These are phyloP conservation scores for Hyperoplus lanceolatus DNA, from an alignment of 2,797 vertebrate genomes.

Conservation along the genomic window DNA sequence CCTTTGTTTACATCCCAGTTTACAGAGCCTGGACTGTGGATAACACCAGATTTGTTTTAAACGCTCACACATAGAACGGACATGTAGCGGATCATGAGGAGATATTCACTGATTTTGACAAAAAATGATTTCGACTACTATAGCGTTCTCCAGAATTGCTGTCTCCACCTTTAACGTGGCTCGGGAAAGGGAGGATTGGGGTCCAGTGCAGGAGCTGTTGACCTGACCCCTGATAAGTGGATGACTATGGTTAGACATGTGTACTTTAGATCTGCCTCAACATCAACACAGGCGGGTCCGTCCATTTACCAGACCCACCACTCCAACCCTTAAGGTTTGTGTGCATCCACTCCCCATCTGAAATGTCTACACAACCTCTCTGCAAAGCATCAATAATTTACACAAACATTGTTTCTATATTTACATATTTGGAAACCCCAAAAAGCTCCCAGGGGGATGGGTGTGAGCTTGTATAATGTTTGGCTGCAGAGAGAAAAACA, in stretches of 20 bases:
- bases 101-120: no score
- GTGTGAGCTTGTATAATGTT: background rate
- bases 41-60: no score
- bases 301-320: conserved; percentile 34
- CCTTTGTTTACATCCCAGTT: no score
- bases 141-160: no score
- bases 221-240: no score
- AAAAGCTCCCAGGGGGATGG: conserved; percentile 12
- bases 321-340: conserved; percentile 14
- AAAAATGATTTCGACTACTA: no score
- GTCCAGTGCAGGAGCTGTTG: no score
- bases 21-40: no score
- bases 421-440: conserved; percentile 61
- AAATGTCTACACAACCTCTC: conserved; percentile 56
- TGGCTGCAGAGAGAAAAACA: conserved; percentile 13
- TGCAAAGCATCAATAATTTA: conserved; percentile 65
- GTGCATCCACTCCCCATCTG: conserved; percentile 11
- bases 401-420: conserved; percentile 60
- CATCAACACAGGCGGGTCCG: conserved; percentile 11
- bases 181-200: no score
- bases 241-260: background rate
- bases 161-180: no score
- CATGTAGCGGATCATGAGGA: no score
- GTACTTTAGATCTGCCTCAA: conserved; percentile 9
- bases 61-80: no score